phyloP scores from a whole-genome alignment of 2,113 vertebrate genomes.

The Ondatra zibethicus region DNA sequence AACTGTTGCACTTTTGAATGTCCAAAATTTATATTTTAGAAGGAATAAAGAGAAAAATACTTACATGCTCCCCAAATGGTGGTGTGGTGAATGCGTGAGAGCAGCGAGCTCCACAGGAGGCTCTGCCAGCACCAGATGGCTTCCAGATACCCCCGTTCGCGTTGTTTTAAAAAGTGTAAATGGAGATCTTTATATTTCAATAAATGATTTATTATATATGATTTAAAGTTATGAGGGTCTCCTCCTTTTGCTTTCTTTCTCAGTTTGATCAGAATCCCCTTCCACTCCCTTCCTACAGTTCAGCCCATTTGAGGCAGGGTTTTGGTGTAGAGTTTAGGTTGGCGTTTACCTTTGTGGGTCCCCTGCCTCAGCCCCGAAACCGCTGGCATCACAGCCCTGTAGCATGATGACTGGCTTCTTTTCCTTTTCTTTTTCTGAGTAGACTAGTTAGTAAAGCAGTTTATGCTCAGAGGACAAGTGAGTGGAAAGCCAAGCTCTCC shows the following conservation, averaged over 20 bases:
- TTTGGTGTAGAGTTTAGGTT: neutral
- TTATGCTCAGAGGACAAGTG: neutral
- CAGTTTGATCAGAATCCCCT: constrained; percentile 14
- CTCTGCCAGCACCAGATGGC: constrained; percentile 84
- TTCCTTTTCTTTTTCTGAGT: neutral
- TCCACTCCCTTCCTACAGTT: neutral
- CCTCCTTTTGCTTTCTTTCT: constrained; percentile 80
- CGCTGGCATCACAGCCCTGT: neutral
- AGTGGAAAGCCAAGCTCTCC: neutral
- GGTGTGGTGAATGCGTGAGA: constrained; percentile 89
- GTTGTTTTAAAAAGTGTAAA: constrained; percentile 86
- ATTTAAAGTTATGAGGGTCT: constrained; percentile 85
- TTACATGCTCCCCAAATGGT: constrained; percentile 85
- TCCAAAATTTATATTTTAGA: constrained; percentile 93
- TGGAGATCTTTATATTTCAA: constrained; percentile 91
- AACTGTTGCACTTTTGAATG: constrained; percentile 98
- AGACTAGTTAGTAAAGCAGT: neutral
- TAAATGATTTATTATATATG: constrained; percentile 88
- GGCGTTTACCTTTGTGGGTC: neutral
- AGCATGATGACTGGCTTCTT: too few species aligned
- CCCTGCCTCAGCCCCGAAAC: neutral
- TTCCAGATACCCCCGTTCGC: constrained; percentile 86
- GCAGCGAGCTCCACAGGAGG: constrained; percentile 75
- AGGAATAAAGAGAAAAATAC: constrained; percentile 88
- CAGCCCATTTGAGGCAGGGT: neutral